Conservation (phyloP, 2,113 vertebrate genomes). For the Tursiops truncatus region DNA sequence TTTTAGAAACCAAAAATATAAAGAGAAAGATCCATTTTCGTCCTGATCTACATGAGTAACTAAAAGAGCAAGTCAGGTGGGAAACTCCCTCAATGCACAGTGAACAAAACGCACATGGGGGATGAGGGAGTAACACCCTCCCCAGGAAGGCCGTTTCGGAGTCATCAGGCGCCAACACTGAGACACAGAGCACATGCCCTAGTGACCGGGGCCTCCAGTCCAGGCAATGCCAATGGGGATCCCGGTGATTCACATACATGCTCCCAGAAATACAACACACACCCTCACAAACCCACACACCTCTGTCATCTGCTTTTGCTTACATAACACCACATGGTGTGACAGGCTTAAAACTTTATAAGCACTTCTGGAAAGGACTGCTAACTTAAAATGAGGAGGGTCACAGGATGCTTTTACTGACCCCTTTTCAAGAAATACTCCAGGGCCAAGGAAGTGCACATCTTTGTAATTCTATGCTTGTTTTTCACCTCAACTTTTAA, state of each 20-base stretch:
- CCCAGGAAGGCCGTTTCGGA: background rate
- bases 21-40: slow-evolving; percentile 56
- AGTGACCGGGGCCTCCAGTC: background rate
- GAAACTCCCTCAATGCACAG: background rate
- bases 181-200: background rate
- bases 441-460: background rate
- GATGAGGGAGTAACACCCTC: background rate
- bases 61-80: slow-evolving; percentile 60
- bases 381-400: background rate
- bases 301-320: slow-evolving; percentile 69
- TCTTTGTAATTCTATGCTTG: background rate
- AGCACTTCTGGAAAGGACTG: slow-evolving; percentile 34
- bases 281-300: slow-evolving; percentile 62
- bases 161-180: background rate
- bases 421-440: background rate
- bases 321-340: slow-evolving; percentile 74
- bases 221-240: slow-evolving; percentile 21
- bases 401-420: background rate
- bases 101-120: background rate
- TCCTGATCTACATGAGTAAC: slow-evolving; percentile 36
- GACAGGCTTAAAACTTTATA: background rate
- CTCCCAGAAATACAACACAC: slow-evolving; percentile 55
- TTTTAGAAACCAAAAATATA: slow-evolving; percentile 72
- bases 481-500: background rate
- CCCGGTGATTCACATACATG: slow-evolving; percentile 34